Evolutionary conservation across 2,113 vertebrate species (phyloP).

Genomic region (Odocoileus hemionus): DNA sequence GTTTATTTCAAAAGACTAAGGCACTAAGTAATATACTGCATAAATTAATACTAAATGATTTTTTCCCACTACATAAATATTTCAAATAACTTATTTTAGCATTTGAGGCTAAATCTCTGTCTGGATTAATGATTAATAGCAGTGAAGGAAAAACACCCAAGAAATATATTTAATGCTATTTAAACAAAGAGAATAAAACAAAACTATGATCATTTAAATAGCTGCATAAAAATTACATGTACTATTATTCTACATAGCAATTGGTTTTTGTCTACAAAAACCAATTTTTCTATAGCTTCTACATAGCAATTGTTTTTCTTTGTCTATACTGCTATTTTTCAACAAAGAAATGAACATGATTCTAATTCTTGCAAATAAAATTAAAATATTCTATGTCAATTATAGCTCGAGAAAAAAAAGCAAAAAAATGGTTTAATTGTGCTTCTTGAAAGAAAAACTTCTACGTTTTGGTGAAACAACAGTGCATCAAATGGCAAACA

Average conservation of each 20-base stretch:
- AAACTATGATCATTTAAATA: neutral
- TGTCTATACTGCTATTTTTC: neutral
- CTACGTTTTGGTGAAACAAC: neutral
- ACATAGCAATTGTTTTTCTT: neutral
- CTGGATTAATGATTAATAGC: neutral
- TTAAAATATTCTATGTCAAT: neutral
- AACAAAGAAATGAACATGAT: neutral
- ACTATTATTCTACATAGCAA: neutral
- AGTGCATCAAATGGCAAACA: neutral
- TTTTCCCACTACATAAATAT: neutral
- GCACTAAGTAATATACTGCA: neutral
- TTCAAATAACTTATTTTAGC: neutral
- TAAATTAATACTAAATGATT: neutral
- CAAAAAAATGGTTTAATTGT: neutral
- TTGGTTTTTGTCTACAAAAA: neutral
- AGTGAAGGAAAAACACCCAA: neutral
- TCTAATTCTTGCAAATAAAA: neutral
- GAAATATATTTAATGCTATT: slow-evolving; percentile 4
- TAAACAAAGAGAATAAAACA: slow-evolving; percentile 11
- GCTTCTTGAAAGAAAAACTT: neutral
- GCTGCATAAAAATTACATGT: neutral
- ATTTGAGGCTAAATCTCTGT: neutral
- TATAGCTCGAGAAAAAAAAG: neutral
- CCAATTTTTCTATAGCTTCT: neutral
- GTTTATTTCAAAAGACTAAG: neutral